Base-by-base conservation (phyloP, 2,888 invertebrate genomes). In the Carabus problematicus region DNA sequence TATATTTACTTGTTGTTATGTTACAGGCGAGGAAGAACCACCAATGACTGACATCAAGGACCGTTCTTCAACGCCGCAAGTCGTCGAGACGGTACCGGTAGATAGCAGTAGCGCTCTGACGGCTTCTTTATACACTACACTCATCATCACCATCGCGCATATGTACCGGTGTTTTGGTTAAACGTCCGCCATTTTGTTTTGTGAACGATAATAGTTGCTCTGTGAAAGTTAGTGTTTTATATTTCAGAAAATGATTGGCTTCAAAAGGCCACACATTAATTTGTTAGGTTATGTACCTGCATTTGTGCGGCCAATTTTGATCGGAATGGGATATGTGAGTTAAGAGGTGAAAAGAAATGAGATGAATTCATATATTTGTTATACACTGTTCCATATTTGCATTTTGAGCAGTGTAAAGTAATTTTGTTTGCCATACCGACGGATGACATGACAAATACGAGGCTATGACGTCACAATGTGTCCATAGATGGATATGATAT, bases 251-350 rank as follows among this genome's bases (percentile, higher is more conserved):
- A 18, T 55, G 16, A 41, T 56, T 16, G 16, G 59, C 41, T 8
- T 64, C 18, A 9, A 63, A 49, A n/a, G 12, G 39, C n/a, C n/a
- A n/a, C 49, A 16, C 6, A 14, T 64, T 42, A 16, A 29, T 64
- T 55, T 56, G 58, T 64, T 64, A 64, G 56, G 58, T 64, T 56
- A 56, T 47, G 58, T 43, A 64, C 56, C 64, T 64, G 56, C 58
- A 56, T 43, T 49, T 42, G 55, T 55, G 64, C 64, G 40, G 55
- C 55, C 64, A 64, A 41, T 42, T 41, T 18, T 42, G n/a, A n/a
- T 11, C 39, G 39, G 49, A n/a, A 16, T 61, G 8, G 42, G 8
- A 42, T 8, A 42, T 8, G 42, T n/a, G n/a, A n/a, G n/a, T n/a
- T n/a, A n/a, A n/a, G n/a, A n/a, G n/a, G n/a, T n/a, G n/a, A n/a